Base-by-base conservation (phyloP, 2,113 vertebrate genomes). In the Tetrao urogallus region DNA sequence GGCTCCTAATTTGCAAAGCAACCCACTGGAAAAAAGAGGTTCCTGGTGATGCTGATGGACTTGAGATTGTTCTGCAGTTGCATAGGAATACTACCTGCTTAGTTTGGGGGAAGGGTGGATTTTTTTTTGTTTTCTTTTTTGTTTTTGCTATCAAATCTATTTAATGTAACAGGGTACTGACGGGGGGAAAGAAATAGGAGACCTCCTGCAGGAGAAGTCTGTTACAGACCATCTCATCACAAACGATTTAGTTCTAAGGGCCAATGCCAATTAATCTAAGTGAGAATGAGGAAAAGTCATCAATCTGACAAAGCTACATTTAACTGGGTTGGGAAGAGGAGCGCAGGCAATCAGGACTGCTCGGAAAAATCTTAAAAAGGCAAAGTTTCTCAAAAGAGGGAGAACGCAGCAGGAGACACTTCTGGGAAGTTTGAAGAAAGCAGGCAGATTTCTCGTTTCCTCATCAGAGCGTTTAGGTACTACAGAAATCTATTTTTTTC, bases 271-370 rank as follows among this genome's bases (percentile, higher is more conserved):
- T 66, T 61, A 21, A 5, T 28, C 45, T 63, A 16, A 27, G 25
- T 50, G 56, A 70, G 75, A 75, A 65, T 43, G 75, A 92, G 92
- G 90, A 76, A 88, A 93, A 96, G 47, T 72, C 90, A 91, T 94
- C 85, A 93, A 22, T 69, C 20, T 67, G 88, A 87, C 78, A 61
- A 47, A 92, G 61, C 8, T 54, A 2, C 71, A 80, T 65, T 80
- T 56, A 88, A 82, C 34, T 63, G 61, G 90, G 76, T 27, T 76
- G 82, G 75, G 40, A 86, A 47, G 18, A 47, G 45, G 75, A 86
- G 38, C 12, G 19, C 54, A 70, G 79, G 25, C 75, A 22, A 66
- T 73, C 66, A 70, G 43, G 66, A 25, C 82, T 61, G 5, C 34
- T 21, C 43, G 58, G 50, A 75, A 48, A 79, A 63, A 50, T 40